Evolutionary conservation across 2,888 invertebrate species (phyloP).

Genomic region (Teleogryllus oceanicus): DNA sequence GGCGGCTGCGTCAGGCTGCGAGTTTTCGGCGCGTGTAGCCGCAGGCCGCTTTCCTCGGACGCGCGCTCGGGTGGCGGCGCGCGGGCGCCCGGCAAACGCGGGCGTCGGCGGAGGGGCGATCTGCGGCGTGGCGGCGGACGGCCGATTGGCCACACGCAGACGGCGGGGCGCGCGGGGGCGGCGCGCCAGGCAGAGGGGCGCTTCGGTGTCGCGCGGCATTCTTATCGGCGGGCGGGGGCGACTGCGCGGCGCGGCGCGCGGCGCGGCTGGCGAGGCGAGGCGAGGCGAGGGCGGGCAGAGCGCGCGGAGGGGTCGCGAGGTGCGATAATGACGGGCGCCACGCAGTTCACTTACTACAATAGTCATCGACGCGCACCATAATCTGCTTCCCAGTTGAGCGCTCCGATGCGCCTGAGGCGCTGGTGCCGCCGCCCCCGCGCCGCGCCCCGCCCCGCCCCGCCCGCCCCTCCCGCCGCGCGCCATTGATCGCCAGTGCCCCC

Average conservation of each 20-base stretch:
- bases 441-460: not conserved
- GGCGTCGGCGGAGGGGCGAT: not conserved
- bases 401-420: conserved; percentile 7
- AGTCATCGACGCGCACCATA: conserved; percentile 10
- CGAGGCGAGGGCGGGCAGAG: not conserved
- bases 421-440: not conserved
- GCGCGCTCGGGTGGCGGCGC: not conserved
- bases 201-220: not conserved
- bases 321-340: not conserved
- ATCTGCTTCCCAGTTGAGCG: conserved; percentile 18
- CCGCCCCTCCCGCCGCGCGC: not conserved
- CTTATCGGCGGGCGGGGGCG: not conserved
- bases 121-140: not conserved
- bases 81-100: not conserved
- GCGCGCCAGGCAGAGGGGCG: not conserved
- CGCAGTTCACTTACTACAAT: conserved; percentile 18
- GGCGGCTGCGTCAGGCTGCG: too few relatives aligned
- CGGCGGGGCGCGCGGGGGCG: not conserved
- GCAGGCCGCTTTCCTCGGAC: too few relatives aligned
- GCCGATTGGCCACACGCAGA: not conserved
- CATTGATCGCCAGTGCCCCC: not conserved
- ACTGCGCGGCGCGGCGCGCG: not conserved
- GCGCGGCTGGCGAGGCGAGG: not conserved
- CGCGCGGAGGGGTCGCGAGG: not conserved
- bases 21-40: too few relatives aligned